A percentile compares a stretch with the other conserved stretches of the same genome.
Evolutionary conservation across 2,797 vertebrate genomes (phyloP).

Genomic region (Macropodus opercularis): DNA sequence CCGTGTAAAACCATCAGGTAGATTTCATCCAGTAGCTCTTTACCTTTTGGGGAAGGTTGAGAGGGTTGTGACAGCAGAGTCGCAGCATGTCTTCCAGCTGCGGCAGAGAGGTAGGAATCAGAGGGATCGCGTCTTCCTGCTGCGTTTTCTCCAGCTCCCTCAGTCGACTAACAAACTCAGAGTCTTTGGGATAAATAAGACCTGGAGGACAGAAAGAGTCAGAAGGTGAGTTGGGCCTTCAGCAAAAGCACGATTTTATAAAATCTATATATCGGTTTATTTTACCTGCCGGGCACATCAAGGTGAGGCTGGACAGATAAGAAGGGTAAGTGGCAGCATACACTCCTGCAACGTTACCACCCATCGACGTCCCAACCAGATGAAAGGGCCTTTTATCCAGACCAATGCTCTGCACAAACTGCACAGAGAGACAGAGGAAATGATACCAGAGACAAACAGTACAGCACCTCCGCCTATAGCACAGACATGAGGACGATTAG

Average conservation of each 20-base stretch:
- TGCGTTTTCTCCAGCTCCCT: conserved; percentile 54
- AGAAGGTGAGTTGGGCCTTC: neutral
- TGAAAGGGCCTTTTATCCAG: conserved; percentile 65
- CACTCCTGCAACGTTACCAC: conserved; percentile 65
- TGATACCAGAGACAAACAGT: neutral
- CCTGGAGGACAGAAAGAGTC: conserved; percentile 40
- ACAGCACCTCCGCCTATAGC: too few species aligned
- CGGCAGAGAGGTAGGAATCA: conserved; percentile 56
- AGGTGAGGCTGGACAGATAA: conserved; percentile 47
- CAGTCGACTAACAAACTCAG: conserved; percentile 55
- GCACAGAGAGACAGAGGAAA: conserved; percentile 1
- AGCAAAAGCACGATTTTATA: neutral
- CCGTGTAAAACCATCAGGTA: too few species aligned
- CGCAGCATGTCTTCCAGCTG: conserved; percentile 63
- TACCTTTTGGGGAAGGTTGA: conserved; percentile 60
- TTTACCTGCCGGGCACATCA: conserved; percentile 72
- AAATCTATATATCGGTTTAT: neutral
- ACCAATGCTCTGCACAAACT: conserved; percentile 67
- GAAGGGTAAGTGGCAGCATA: conserved; percentile 56
- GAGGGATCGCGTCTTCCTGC: conserved; percentile 39
- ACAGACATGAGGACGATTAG: too few species aligned
- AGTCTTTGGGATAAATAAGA: conserved; percentile 60
- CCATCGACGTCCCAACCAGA: conserved; percentile 70
- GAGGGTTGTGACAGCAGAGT: conserved; percentile 49
- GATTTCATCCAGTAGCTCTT: too few species aligned